These are phyloP conservation scores for Cygnus buccinator DNA, from an alignment of 2,113 vertebrate species.

Conservation along the genomic window DNA sequence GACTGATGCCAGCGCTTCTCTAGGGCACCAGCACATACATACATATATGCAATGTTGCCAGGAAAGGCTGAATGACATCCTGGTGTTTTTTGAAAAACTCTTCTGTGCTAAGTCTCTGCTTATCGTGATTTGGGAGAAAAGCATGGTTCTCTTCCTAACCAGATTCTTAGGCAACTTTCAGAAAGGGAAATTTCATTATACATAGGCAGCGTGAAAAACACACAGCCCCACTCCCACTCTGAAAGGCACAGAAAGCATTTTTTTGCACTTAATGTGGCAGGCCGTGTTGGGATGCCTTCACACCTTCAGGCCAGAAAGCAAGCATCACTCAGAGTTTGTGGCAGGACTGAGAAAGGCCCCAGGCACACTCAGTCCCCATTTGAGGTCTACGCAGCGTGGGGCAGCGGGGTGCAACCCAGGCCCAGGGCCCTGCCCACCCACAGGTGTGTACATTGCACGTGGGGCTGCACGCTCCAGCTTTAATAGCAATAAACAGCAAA, in stretches of 20 bases:
- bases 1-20: not conserved
- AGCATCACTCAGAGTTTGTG: fast-evolving
- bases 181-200: not conserved
- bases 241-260: not conserved
- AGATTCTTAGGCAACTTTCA: not conserved
- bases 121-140: not conserved
- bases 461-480: not conserved
- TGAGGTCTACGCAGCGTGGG: fast-evolving
- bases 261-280: not conserved
- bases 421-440: fast-evolving
- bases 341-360: not conserved
- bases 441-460: fast-evolving
- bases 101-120: not conserved
- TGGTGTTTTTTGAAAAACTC: not conserved
- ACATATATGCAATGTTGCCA: not conserved
- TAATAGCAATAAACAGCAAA: not conserved
- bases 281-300: not conserved
- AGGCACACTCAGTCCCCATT: not conserved
- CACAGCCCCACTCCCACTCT: not conserved
- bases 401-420: not conserved
- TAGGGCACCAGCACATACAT: not conserved
- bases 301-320: not conserved
- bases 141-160: not conserved
- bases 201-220: not conserved
- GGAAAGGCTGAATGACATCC: not conserved